These are phyloP conservation scores for Acropternis orthonyx DNA, from an alignment of 2,797 vertebrate genomes.

Conservation along the genomic window DNA sequence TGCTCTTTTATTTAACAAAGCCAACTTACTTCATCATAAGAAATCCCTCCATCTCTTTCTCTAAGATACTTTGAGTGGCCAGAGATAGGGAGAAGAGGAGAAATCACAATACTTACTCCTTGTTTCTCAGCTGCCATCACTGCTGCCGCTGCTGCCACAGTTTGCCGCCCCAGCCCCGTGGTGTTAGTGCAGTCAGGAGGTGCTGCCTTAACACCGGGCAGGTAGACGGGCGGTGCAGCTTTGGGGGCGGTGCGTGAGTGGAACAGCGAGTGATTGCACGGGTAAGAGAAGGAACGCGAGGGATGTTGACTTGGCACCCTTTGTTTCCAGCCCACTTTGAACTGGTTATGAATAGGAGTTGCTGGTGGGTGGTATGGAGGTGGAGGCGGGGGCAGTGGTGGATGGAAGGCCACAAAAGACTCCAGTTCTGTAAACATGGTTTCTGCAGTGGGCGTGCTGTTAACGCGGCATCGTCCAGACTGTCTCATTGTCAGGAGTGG, in stretches of 20 bases:
- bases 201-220: conserved; percentile 82
- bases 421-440: conserved; percentile 96
- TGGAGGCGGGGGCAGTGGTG: conserved; percentile 92
- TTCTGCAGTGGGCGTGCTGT: conserved; percentile 93
- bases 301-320: conserved; percentile 89
- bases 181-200: conserved; percentile 92
- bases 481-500: conserved; percentile 92
- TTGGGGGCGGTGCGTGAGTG: conserved; percentile 85
- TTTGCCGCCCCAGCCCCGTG: conserved; percentile 80
- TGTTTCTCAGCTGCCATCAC: conserved; percentile 87
- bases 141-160: conserved; percentile 46
- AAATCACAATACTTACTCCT: conserved; percentile 78
- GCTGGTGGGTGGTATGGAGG: conserved; percentile 94
- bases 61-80: not conserved
- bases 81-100: not conserved
- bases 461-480: conserved; percentile 90
- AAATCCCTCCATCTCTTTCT: not conserved
- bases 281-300: conserved; percentile 95
- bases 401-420: conserved; percentile 93
- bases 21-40: not conserved
- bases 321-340: conserved; percentile 93
- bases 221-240: conserved; percentile 83
- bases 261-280: conserved; percentile 91
- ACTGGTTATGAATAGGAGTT: conserved; percentile 88
- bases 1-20: not conserved